Conservation (phyloP, 2,113 vertebrate genomes). For the Coptodon rendalli region DNA sequence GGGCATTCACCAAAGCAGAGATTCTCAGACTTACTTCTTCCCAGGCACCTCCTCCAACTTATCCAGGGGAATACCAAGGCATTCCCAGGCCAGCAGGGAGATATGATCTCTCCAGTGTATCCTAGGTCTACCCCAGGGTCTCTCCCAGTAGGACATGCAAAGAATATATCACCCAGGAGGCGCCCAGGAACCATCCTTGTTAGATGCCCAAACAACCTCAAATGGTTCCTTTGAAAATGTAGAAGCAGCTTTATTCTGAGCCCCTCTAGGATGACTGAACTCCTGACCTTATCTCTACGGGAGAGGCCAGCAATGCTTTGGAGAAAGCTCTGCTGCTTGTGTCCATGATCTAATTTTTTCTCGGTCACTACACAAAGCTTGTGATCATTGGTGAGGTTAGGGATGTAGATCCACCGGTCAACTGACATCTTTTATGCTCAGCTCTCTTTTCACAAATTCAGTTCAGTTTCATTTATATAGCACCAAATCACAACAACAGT, state of each 20-base stretch:
- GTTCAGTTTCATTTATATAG: neutral
- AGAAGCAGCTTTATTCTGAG: fast-evolving
- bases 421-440: neutral
- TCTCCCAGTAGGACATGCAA: neutral
- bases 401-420: fast-evolving
- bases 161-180: neutral
- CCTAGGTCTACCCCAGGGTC: neutral
- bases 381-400: neutral
- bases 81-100: neutral
- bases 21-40: neutral
- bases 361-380: fast-evolving
- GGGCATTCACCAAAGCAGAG: neutral
- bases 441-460: neutral
- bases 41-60: neutral
- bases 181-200: neutral
- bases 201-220: neutral
- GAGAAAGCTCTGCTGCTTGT: neutral
- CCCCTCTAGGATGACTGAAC: neutral
- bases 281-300: neutral
- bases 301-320: neutral
- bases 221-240: neutral
- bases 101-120: neutral
- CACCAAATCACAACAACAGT: neutral
- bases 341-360: neutral
- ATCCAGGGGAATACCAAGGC: neutral